These are phyloP conservation scores for Cataglyphis albicans DNA, from an alignment of 2,888 invertebrate genomes.

Conservation along the genomic window DNA sequence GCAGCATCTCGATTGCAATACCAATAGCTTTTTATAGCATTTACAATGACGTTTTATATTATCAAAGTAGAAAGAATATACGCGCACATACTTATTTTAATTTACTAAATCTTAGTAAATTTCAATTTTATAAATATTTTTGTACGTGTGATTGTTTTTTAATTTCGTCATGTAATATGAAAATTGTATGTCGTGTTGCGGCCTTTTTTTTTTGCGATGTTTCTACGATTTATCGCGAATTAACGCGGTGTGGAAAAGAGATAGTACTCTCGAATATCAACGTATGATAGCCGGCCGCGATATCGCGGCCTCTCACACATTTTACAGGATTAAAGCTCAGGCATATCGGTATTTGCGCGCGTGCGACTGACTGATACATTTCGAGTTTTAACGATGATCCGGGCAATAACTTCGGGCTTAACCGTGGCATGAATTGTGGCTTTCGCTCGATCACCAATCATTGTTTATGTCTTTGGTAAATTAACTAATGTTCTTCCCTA, in stretches of 20 bases:
- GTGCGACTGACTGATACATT: slow-evolving; percentile 82
- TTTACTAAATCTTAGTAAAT: neutral
- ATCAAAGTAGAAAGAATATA: neutral
- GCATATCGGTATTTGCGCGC: slow-evolving; percentile 48
- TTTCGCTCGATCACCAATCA: slow-evolving; percentile 84
- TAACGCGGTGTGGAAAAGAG: slow-evolving; percentile 22
- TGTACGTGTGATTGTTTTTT: neutral
- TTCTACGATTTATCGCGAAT: neutral
- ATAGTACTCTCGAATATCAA: slow-evolving; percentile 36
- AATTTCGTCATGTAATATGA: neutral
- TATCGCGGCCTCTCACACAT: slow-evolving; percentile 63
- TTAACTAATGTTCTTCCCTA: slow-evolving; percentile 86
- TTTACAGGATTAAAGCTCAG: slow-evolving; percentile 78
- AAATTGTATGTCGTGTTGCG: slow-evolving; percentile 13
- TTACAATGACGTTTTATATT: neutral
- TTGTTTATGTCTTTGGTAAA: slow-evolving; percentile 84
- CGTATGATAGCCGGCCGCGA: slow-evolving; percentile 36
- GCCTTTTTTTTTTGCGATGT: slow-evolving; percentile 13
- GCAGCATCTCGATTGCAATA: neutral
- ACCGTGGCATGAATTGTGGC: slow-evolving; percentile 82
- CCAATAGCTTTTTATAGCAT: neutral
- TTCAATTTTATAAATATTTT: neutral
- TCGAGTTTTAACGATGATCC: slow-evolving; percentile 86
- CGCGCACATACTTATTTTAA: neutral
- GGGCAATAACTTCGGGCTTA: slow-evolving; percentile 85